Base-by-base conservation (phyloP, 53 echinoderm and acorn worm genomes). In the Holothuria leucospilota region DNA sequence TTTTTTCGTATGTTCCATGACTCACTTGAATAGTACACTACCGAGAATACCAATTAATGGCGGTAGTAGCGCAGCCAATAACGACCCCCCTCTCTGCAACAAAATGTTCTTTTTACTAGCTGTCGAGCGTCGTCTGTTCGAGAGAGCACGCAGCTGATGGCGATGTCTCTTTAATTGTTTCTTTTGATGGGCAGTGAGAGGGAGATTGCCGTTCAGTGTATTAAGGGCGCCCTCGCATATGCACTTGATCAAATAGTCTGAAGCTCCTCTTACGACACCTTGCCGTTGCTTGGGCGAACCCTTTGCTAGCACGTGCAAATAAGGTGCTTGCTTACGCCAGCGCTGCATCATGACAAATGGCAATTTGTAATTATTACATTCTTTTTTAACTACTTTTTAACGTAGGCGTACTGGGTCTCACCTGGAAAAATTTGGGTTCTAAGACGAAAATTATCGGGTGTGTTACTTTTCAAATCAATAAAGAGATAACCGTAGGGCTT, bases 381-480 rank as follows among this genome's bases (percentile, higher is more conserved):
- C 20, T 27, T 9, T 59, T 82, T 82, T 82, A 82, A 58, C 25
- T 51, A 58, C 6, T 78, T 82, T 41, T 25, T 20, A 0, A 93
- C 85, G 39, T 93, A 91, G 12, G 77, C 90, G 40, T 40, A 81
- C 11, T 91, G 74, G 8, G 69, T 72, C 23, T 90, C 88, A 1
- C 73, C 84, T 1, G 89, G 86, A 29, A 95, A 88, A 9, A 93
- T 95, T 21, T 90, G 81, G 0, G 90, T 83, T 23, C 87, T 63
- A 59, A 95, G 52, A 4, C 92, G 41, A 26, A 88, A 25, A 42
- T 78, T 51, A 20, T 93, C 93, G 8, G 82, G 71, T 28, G 95
- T 92, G 29, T 83, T 78, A 1, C 90, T 88, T 84, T 95, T 95
- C 23, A 95, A 68, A 69, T 95, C 93, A 8, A 95, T 64, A 39